These are phyloP conservation scores for Boloria euphrosyne DNA, from an alignment of 2,888 invertebrate species.

Conservation along the genomic window DNA sequence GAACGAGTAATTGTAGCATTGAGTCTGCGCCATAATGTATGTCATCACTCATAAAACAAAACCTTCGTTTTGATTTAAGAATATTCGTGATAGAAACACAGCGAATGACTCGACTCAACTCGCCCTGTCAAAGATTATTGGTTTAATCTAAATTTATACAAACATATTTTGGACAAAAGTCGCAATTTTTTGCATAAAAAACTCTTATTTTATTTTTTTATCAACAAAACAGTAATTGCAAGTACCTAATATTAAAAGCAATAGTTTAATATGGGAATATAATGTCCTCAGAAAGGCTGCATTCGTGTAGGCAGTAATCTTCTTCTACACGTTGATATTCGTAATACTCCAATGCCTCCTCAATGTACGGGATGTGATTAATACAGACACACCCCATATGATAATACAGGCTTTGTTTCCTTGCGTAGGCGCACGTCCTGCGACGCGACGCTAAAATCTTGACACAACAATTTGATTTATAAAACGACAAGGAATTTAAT, in stretches of 20 bases:
- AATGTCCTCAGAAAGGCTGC: conserved; percentile 2
- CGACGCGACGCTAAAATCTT: conserved; percentile 63
- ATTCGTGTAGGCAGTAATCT: conserved; percentile 18
- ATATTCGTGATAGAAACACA: conserved; percentile 35
- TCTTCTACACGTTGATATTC: conserved; percentile 8
- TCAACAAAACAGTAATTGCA: no score
- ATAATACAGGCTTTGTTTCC: conserved; percentile 68
- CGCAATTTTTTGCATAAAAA: no score
- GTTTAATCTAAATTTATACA: not conserved
- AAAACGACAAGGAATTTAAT: no score
- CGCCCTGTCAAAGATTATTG: conserved; percentile 30
- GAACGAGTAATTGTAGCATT: conserved; percentile 10
- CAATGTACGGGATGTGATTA: conserved; percentile 66
- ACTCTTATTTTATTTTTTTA: no score
- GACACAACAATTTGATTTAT: conserved; percentile 44
- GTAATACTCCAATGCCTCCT: conserved; percentile 44
- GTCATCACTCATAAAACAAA: conserved; percentile 35
- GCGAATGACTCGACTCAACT: conserved; percentile 31
- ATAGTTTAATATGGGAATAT: no score
- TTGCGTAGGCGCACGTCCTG: conserved; percentile 70
- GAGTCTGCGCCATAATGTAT: conserved; percentile 23
- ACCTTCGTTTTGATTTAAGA: conserved; percentile 32
- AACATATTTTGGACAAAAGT: no score
- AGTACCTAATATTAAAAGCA: no score
- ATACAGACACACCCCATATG: conserved; percentile 66